Percentiles rank a stretch among this genome's conserved stretches.
Evolutionary conservation across 2,888 invertebrate species (phyloP).

Genomic region (Melanostoma scalare): DNA sequence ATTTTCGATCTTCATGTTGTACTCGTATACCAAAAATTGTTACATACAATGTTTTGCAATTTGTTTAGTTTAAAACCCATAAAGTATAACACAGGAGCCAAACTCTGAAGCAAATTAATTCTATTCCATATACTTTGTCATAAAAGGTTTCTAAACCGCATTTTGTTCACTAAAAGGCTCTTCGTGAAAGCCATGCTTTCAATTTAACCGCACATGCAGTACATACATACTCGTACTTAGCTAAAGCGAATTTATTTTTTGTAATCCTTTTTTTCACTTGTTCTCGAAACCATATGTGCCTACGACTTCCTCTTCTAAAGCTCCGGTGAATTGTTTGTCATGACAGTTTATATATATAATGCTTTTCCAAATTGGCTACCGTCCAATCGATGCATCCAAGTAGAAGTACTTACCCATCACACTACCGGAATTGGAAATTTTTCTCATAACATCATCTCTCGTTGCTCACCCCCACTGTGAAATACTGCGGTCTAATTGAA

Average conservation of each 20-base stretch:
- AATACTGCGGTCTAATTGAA: conserved; percentile 26
- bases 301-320: background rate
- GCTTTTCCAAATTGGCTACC: conserved; percentile 11
- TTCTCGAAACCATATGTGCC: background rate
- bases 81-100: background rate
- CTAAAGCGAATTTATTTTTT: conserved; percentile 1
- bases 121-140: background rate
- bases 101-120: background rate
- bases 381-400: conserved; percentile 1
- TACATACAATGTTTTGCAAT: too few relatives aligned
- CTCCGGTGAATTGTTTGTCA: background rate
- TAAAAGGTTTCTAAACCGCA: background rate
- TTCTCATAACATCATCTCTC: conserved; percentile 20
- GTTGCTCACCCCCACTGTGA: background rate
- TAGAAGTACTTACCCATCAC: background rate
- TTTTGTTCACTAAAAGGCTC: background rate
- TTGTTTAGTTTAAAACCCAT: too few relatives aligned
- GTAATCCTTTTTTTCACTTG: background rate
- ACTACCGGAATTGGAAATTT: conserved; percentile 2
- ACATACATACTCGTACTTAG: too few relatives aligned
- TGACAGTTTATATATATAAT: background rate
- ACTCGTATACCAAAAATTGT: too few relatives aligned
- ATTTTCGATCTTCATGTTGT: too few relatives aligned
- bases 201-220: conserved; percentile 8
- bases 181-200: background rate